Percentiles rank a stretch among this genome's conserved stretches.
Conservation (phyloP, 2,888 invertebrate species). For the Furcula furcula region DNA sequence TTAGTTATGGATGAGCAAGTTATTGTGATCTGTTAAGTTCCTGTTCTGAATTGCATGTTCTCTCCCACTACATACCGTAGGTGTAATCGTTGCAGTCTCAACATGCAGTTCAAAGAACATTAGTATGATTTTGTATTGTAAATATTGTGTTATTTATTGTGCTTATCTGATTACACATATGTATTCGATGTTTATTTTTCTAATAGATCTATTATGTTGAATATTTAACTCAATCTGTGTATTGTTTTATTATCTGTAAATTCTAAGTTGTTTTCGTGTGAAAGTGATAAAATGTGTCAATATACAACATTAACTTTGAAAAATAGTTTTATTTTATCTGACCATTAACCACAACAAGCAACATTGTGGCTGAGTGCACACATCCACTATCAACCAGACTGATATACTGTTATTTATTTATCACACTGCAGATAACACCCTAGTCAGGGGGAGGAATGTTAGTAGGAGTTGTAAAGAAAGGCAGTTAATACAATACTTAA, state of each 20-base stretch:
- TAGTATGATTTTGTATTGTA: constrained; percentile 19
- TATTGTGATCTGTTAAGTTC: constrained; percentile 19
- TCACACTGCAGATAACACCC: neutral
- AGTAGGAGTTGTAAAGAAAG: constrained; percentile 14
- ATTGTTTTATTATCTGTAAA: constrained; percentile 73
- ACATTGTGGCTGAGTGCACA: neutral
- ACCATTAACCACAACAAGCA: constrained; percentile 1
- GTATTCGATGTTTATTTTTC: constrained; percentile 60
- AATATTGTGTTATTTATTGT: constrained; percentile 29
- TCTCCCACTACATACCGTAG: constrained; percentile 11
- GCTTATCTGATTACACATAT: constrained; percentile 38
- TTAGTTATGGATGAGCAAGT: constrained; percentile 17
- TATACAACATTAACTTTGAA: constrained; percentile 74
- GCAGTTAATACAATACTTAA: constrained; percentile 17
- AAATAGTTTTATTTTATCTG: constrained; percentile 48
- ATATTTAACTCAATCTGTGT: constrained; percentile 66
- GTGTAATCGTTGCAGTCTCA: constrained; percentile 5
- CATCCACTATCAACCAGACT: no score
- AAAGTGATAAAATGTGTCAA: constrained; percentile 76
- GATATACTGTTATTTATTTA: no score
- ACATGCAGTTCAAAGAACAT: constrained; percentile 10
- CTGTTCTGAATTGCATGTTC: constrained; percentile 10
- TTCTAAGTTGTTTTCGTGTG: constrained; percentile 78
- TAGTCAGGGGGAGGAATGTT: constrained; percentile 33
- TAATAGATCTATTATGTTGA: constrained; percentile 72